These are phyloP conservation scores for Choreutis nemorana DNA, from an alignment of 2,888 invertebrate genomes.

Conservation along the genomic window DNA sequence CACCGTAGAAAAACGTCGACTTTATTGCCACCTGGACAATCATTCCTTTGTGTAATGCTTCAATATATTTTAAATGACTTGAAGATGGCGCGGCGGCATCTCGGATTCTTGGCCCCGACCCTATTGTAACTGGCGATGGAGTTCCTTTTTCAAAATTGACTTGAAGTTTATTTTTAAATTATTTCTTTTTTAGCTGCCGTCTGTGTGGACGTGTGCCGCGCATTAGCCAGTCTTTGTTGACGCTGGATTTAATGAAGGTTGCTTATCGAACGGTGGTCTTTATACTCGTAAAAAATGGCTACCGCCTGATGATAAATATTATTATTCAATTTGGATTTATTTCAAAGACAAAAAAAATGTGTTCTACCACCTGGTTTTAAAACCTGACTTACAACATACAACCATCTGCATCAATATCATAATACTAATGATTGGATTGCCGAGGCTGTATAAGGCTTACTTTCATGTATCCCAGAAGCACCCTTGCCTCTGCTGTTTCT, in stretches of 20 bases:
- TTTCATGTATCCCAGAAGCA: too few species aligned
- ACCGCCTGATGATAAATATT: too few species aligned
- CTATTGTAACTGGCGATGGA: conserved; percentile 49
- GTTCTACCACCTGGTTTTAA: too few species aligned
- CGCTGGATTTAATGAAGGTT: conserved; percentile 48
- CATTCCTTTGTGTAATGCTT: conserved; percentile 42
- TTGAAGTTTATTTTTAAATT: conserved; percentile 46
- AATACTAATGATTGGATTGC: too few species aligned
- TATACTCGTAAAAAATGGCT: too few species aligned
- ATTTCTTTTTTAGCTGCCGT: conserved; percentile 59
- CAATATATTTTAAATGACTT: conserved; percentile 64
- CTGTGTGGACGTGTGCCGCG: conserved; percentile 57
- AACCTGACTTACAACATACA: too few species aligned
- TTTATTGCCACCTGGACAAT: conserved; percentile 53
- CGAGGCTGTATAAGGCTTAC: too few species aligned
- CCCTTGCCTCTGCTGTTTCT: too few species aligned
- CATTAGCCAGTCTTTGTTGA: conserved; percentile 57
- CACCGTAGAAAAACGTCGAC: conserved; percentile 54
- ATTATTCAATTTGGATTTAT: too few species aligned
- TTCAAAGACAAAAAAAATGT: too few species aligned
- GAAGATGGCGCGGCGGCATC: conserved; percentile 37
- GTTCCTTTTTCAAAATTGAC: conserved; percentile 41
- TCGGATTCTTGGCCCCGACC: conserved; percentile 33
- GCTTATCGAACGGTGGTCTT: conserved; percentile 22
- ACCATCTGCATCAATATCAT: too few species aligned